Conservation (phyloP, 2,797 vertebrate species). For the Nyctibius grandis region DNA sequence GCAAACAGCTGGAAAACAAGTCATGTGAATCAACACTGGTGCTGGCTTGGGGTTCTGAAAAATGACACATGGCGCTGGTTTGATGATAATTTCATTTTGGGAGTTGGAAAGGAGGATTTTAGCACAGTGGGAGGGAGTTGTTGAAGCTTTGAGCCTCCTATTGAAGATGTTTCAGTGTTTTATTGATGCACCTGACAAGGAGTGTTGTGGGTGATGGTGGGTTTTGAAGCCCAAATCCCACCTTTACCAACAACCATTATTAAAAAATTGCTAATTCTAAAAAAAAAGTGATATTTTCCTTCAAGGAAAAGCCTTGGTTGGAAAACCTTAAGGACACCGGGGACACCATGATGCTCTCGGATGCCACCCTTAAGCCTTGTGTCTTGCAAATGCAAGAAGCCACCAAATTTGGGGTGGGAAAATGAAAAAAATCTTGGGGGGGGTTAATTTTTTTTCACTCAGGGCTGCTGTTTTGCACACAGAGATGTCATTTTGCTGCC, state of each 20-base stretch:
- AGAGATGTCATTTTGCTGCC: not conserved
- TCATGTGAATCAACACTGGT: not conserved
- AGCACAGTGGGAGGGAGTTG: not conserved
- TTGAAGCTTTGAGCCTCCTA: not conserved
- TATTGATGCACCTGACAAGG: not conserved
- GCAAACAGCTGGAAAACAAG: not conserved
- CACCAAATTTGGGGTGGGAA: not conserved
- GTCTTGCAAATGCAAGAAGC: not conserved
- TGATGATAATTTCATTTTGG: not conserved
- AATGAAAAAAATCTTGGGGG: not conserved
- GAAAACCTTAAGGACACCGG: accelerated
- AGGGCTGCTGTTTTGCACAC: accelerated
- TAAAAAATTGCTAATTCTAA: not conserved
- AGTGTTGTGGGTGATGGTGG: accelerated
- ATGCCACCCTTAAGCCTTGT: not conserved
- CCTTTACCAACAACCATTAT: not conserved
- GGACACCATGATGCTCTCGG: not conserved
- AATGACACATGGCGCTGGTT: accelerated
- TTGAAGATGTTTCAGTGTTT: not conserved
- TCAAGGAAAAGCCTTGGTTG: not conserved
- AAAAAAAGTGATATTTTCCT: not conserved
- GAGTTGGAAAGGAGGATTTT: not conserved
- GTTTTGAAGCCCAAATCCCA: not conserved
- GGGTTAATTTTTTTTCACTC: not conserved
- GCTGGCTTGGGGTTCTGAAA: not conserved